Evolutionary conservation across 2,113 vertebrate species (phyloP).

Genomic region (Zeus faber): DNA sequence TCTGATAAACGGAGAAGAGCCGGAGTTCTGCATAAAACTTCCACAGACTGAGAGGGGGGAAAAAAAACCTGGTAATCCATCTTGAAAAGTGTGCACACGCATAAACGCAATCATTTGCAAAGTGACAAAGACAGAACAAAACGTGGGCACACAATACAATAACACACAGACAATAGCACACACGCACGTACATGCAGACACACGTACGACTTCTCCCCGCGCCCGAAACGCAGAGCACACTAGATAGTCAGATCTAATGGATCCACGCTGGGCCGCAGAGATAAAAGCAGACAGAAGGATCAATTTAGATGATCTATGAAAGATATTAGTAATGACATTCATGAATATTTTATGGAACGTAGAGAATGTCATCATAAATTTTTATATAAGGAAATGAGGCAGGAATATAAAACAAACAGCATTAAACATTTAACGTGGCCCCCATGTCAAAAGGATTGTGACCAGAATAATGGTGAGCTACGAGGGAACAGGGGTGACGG

Average conservation of each 20-base stretch:
- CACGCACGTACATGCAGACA: slow-evolving; percentile 26
- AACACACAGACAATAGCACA: slow-evolving; percentile 19
- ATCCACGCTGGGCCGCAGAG: slow-evolving; percentile 52
- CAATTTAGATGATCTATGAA: slow-evolving; percentile 83
- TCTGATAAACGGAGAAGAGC: slow-evolving; percentile 4
- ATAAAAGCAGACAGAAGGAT: slow-evolving; percentile 76
- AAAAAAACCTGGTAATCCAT: slow-evolving; percentile 24
- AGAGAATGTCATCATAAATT: slow-evolving; percentile 80
- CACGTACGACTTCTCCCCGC: slow-evolving; percentile 13
- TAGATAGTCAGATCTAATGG: slow-evolving; percentile 41
- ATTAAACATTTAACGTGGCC: slow-evolving; percentile 77
- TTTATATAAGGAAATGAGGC: slow-evolving; percentile 80
- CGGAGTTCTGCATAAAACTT: slow-evolving; percentile 23
- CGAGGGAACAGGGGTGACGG: slow-evolving; percentile 12
- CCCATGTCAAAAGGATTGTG: slow-evolving; percentile 62
- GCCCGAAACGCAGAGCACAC: neutral
- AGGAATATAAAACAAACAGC: slow-evolving; percentile 83
- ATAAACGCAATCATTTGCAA: neutral
- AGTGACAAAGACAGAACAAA: neutral
- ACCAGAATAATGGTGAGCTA: slow-evolving; percentile 52
- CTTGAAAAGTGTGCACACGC: neutral
- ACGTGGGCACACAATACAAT: neutral
- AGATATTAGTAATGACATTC: slow-evolving; percentile 84
- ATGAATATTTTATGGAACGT: slow-evolving; percentile 82
- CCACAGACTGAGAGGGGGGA: slow-evolving; percentile 12